Base-by-base conservation (phyloP, 2,888 invertebrate species). In the Leucania comma region DNA sequence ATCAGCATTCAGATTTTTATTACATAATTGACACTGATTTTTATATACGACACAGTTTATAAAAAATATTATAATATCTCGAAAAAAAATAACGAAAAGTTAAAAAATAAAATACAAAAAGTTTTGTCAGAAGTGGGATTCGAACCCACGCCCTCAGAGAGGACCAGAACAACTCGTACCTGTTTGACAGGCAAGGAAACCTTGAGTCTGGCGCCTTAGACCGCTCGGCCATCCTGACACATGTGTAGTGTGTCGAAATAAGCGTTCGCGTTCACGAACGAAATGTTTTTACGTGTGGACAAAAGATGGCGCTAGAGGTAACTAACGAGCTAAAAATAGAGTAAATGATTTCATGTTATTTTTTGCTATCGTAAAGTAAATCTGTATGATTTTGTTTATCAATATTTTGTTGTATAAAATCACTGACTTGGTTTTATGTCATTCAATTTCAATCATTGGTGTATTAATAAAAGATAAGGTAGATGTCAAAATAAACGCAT, bases 171-270 rank as follows among this genome's bases (percentile, higher is more conserved):
- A 93, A 87, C 95, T 95, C 94, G 96, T 96, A 97, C 97, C 97
- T 97, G 97, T 96, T 96, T 96, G 2, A 97, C 97, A 89, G 93
- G 93, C 91, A 93, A 94, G 94, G 95, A 64, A 85, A 90, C 95
- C 95, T 96, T 95, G 95, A 95, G 95, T 95, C 95, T 95, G 95
- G 95, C 98, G 98, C 98, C 98, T 98, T 98, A 98, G 98, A 98
- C 98, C 98, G 97, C 98, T 98, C 97, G 97, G 97, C 97, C 97
- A 97, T 97, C 97, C 97, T 97, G 97, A 97, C 97, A 75, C 60
- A 24, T 89, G 72, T 0, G 0, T 0, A 0, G 0, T 0, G 0
- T 0, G 68, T 46, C 76, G 91, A 92, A 93, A 92, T 91, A 83
- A 84, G 82, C 84, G 65, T 75, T 82, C 69, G 70, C 46, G 32